Conservation (phyloP, 2,888 invertebrate species). For the Rambutsinella grinnellia region DNA sequence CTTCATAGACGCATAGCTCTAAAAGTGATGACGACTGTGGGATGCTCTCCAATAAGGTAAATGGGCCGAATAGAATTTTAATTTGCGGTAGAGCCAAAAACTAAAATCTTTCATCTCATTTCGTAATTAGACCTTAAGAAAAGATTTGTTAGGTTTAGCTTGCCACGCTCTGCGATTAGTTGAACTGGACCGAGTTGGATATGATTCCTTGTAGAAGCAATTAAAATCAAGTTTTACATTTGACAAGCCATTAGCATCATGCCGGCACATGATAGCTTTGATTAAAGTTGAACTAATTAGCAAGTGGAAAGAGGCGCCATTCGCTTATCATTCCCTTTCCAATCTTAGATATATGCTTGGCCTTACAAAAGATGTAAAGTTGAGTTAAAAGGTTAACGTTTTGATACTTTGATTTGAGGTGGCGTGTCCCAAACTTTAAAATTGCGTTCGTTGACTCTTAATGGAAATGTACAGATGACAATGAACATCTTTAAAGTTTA, state of each 20-base stretch:
- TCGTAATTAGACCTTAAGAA: not conserved
- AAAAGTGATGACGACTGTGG: slow-evolving; percentile 67
- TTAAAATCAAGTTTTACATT: no score
- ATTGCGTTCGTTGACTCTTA: not conserved
- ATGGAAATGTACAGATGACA: not conserved
- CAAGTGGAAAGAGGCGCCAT: not conserved
- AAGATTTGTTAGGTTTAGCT: no score
- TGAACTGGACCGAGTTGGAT: no score
- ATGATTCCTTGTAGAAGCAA: no score
- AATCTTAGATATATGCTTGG: no score
- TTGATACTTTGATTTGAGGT: not conserved
- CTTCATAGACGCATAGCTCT: slow-evolving; percentile 72
- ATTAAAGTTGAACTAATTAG: not conserved
- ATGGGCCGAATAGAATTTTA: not conserved
- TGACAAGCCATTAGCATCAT: no score
- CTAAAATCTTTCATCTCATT: no score
- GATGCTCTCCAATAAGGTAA: slow-evolving; percentile 56
- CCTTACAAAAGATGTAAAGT: no score
- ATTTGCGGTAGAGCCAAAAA: not conserved
- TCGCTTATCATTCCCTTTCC: not conserved
- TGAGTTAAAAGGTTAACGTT: not conserved
- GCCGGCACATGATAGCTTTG: no score
- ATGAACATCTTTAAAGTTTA: slow-evolving; percentile 5
- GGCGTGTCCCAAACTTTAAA: not conserved
- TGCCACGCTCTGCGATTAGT: no score